Evolutionary conservation across 2,113 vertebrate species (phyloP), one percentile per base, ranked within the genome.

Genomic region (Tetraodon nigroviridis): DNA sequence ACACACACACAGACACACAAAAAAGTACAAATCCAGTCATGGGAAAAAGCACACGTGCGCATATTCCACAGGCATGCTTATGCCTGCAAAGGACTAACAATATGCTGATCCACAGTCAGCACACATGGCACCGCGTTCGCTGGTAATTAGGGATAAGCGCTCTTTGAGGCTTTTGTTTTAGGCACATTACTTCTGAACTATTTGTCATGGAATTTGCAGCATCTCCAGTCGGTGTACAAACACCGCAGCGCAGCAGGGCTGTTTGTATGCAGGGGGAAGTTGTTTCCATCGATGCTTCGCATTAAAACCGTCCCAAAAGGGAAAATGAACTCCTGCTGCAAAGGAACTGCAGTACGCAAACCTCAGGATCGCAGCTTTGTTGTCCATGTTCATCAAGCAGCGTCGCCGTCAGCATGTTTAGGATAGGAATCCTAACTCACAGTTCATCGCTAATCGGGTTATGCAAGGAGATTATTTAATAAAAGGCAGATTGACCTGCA

Each of bases 141-240:
- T 54, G 64, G 80, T 86, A 82, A 89, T 87, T 86, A 85, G 73
- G 65, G 88, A 80, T 72, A 75, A 77, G 87, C 80, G 81, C 84
- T 84, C 84, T 90, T 86, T 84, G 48, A 76, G 78, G 64, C 86
- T 82, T 87, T 89, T 88, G 86, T 90, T 87, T 88, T 55, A 76
- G 66, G 67, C 73, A 41, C 85, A 91, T 91, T 90, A 91, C 79
- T 91, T 90, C 87, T 80, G 87, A 89, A 89, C 89, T 88, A 91
- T 87, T 90, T 90, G 85, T 89, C 82, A 86, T 1, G 81, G 89
- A 88, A 90, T 90, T 82, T 72, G 65, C 84, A 82, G 79, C 84
- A 81, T 75, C 68, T 67, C 55, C 59, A 37, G 63, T 61, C 63
- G 41, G 58, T 52, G 65, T 69, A 67, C 61, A 70, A 84, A 73